A percentile compares a stretch with the other conserved stretches of the same genome.
These are phyloP conservation scores for Tangara arthus DNA, from an alignment of 2,797 vertebrate species.

Conservation along the genomic window DNA sequence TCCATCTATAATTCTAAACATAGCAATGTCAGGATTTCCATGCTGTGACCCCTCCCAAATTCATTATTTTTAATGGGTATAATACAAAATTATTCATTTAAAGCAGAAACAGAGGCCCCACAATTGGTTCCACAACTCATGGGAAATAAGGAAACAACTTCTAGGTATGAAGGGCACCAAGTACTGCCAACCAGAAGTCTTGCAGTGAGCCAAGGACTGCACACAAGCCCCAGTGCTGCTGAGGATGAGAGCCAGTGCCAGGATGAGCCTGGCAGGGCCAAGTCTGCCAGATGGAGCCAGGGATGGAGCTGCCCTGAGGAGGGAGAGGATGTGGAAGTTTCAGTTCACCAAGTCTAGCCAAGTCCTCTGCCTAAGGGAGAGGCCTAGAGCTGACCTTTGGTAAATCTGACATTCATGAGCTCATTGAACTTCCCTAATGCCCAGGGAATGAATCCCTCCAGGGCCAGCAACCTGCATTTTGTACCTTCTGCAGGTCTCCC, in stretches of 20 bases:
- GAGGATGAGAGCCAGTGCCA: background rate
- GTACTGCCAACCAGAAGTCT: background rate
- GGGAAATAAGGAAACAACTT: background rate
- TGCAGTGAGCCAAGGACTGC: background rate
- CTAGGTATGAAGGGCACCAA: background rate
- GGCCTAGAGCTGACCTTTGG: background rate
- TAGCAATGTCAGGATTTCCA: background rate
- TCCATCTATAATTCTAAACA: background rate
- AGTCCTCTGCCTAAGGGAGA: background rate
- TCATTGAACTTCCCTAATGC: background rate
- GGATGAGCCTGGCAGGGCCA: background rate
- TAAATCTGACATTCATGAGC: background rate
- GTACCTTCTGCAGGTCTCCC: background rate
- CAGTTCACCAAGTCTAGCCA: background rate
- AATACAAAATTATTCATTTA: background rate
- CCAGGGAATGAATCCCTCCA: background rate
- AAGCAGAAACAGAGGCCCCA: background rate
- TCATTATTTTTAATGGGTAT: background rate
- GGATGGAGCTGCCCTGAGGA: background rate
- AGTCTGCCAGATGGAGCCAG: background rate
- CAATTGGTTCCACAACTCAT: background rate
- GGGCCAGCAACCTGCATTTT: background rate
- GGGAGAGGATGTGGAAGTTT: background rate
- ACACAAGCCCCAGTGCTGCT: background rate
- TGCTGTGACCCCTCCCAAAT: background rate